phyloP scores from a whole-genome alignment of 2,888 invertebrate species.

The Nephrotoma guestfalica region DNA sequence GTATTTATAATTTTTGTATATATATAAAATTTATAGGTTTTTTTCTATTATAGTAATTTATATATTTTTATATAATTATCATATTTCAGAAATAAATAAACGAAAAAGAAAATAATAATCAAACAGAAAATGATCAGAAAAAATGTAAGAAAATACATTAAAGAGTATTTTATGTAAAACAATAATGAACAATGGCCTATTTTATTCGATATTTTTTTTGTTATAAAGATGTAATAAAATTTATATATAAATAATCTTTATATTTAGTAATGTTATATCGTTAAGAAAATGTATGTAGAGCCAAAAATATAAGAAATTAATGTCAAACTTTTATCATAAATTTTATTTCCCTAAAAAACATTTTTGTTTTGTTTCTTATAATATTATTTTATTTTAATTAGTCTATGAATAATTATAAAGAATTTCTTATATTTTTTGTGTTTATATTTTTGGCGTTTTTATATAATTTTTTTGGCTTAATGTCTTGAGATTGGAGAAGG shows the following conservation, averaged over 20 bases:
- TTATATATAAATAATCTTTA: background rate
- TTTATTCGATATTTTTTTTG: background rate
- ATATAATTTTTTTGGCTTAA: background rate
- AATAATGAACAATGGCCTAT: background rate
- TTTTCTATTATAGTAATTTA: background rate
- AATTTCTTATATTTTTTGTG: background rate
- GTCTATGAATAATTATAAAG: background rate
- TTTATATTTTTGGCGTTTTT: background rate
- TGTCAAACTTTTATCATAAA: slow-evolving; percentile 6
- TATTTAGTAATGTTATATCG: background rate
- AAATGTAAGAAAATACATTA: background rate
- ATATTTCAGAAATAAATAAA: background rate
- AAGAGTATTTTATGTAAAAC: background rate
- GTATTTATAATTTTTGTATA: background rate
- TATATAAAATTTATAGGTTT: background rate
- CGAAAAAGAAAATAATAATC: background rate
- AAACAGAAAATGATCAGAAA: background rate
- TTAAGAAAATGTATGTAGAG: background rate
- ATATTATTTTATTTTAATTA: background rate
- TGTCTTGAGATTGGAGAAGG: background rate
- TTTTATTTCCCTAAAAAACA: background rate
- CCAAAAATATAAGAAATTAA: background rate
- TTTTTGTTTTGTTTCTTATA: background rate
- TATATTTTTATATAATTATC: background rate
- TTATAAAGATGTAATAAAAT: background rate